A percentile compares a stretch with the other conserved stretches of the same genome.
Evolutionary conservation across 1,140 invertebrate species (phyloP).

Genomic region (Cyphomyrmex costatus): DNA sequence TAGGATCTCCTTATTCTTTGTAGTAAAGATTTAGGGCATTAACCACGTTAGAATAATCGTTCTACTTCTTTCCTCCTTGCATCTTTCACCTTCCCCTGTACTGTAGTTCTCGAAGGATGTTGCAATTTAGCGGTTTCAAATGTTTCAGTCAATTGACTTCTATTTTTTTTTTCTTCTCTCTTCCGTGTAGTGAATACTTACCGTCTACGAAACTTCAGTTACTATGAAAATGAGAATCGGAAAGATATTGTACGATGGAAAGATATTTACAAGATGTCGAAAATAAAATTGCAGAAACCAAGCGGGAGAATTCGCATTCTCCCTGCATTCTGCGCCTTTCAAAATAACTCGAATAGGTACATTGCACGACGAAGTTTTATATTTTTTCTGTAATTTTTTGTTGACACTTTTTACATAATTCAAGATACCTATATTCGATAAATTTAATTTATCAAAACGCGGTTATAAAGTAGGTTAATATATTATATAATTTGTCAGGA

Average conservation of each 20-base stretch:
- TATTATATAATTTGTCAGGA: background rate
- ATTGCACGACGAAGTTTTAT: background rate
- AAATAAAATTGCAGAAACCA: constrained; percentile 43
- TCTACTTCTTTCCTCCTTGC: background rate
- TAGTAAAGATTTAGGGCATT: constrained; percentile 7
- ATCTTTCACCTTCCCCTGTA: background rate
- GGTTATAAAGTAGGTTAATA: background rate
- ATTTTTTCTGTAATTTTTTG: background rate
- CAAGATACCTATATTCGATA: background rate
- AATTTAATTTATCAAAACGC: background rate
- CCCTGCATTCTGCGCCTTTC: background rate
- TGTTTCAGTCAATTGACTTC: background rate
- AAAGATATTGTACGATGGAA: too few species aligned
- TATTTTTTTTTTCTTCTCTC: background rate
- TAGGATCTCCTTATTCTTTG: background rate
- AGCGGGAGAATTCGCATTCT: constrained; percentile 18
- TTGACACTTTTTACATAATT: background rate
- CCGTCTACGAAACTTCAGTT: background rate
- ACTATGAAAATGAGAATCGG: background rate
- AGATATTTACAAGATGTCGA: constrained; percentile 37
- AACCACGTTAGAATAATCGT: constrained; percentile 18
- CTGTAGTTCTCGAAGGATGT: background rate
- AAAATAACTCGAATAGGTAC: constrained; percentile 46
- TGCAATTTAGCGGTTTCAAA: background rate
- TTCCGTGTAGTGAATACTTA: background rate